Evolutionary conservation across 2,888 invertebrate genomes (phyloP).

Genomic region (Rotaria socialis): DNA sequence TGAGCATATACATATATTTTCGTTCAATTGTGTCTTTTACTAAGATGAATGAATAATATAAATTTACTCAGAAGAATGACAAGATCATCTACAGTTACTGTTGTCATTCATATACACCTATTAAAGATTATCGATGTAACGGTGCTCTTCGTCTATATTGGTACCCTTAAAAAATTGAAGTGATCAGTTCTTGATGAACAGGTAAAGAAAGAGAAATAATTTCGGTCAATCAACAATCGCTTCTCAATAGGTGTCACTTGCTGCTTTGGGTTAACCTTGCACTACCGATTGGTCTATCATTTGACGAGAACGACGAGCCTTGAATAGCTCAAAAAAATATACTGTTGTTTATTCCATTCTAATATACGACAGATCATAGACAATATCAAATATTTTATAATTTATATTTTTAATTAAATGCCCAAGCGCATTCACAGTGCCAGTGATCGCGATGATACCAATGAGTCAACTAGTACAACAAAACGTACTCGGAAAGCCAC

Average conservation of each 20-base stretch:
- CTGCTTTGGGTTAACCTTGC: background rate
- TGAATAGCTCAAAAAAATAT: background rate
- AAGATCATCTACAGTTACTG: too few species aligned
- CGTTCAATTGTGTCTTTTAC: too few species aligned
- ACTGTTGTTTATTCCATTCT: background rate
- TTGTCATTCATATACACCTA: too few species aligned
- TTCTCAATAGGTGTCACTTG: background rate
- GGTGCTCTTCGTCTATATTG: too few species aligned
- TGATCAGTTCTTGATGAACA: too few species aligned
- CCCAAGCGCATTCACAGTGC: slow-evolving; percentile 13
- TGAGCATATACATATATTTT: too few species aligned
- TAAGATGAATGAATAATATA: too few species aligned
- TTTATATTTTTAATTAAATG: background rate
- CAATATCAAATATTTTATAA: background rate
- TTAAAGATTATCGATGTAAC: too few species aligned
- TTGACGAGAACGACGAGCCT: slow-evolving; percentile 7
- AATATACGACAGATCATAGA: background rate
- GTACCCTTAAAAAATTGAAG: too few species aligned
- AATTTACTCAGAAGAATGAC: too few species aligned
- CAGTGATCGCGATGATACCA: background rate
- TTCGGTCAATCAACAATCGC: background rate
- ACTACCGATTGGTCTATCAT: background rate
- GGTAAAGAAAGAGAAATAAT: background rate
- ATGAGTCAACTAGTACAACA: background rate
- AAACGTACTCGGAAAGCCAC: background rate